Evolutionary conservation across 2,797 vertebrate genomes (phyloP).

Genomic region (Steatocranus sp.): DNA sequence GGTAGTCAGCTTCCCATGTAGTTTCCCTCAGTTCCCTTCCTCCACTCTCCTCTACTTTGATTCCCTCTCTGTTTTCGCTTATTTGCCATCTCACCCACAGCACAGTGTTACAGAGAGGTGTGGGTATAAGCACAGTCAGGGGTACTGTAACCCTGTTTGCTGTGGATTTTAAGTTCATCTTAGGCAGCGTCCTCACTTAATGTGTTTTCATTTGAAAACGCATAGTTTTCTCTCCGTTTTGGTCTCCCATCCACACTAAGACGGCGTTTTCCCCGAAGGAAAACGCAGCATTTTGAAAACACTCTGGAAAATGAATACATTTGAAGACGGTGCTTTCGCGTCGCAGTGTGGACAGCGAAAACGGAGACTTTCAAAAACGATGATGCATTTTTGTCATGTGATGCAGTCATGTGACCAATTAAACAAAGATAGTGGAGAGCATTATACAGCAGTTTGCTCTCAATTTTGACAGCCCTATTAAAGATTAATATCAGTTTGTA

Average conservation of each 20-base stretch:
- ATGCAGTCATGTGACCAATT: background rate
- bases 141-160: slow-evolving; percentile 9
- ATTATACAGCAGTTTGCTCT: background rate
- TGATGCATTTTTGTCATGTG: background rate
- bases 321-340: background rate
- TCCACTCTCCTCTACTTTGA: background rate
- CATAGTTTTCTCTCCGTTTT: background rate
- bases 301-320: background rate
- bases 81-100: slow-evolving; percentile 9
- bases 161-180: background rate
- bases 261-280: background rate
- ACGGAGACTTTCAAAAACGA: background rate
- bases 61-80: slow-evolving; percentile 3
- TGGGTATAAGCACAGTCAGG: slow-evolving; percentile 42
- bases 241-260: background rate
- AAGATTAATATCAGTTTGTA: background rate
- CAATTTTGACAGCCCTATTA: background rate
- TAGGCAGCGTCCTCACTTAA: background rate
- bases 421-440: background rate
- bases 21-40: background rate
- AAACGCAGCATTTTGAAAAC: background rate
- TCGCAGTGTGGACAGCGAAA: background rate
- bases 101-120: slow-evolving; percentile 30
- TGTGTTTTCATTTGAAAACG: background rate
- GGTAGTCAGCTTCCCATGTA: slow-evolving; percentile 67